Conservation (phyloP, 2,888 invertebrate species). For the Lasius platythorax region DNA sequence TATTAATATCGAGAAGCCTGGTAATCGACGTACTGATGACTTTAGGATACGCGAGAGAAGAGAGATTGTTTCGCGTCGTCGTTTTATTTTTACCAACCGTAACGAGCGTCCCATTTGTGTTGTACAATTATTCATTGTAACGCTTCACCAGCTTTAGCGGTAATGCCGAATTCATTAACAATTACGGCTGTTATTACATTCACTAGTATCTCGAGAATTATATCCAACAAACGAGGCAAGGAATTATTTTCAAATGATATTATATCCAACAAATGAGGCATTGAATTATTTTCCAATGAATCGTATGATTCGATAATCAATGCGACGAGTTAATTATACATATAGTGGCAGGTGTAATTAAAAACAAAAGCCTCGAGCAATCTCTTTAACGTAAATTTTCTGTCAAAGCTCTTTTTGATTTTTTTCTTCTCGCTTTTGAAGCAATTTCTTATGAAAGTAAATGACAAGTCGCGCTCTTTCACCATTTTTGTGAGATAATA, state of each 20-base stretch:
- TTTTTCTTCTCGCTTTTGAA: background rate
- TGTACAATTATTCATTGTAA: constrained; percentile 1
- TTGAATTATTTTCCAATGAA: background rate
- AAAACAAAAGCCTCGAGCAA: background rate
- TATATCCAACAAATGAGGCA: background rate
- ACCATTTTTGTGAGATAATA: background rate
- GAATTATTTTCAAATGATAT: background rate
- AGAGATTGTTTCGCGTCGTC: background rate
- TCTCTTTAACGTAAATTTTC: background rate
- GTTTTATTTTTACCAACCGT: constrained; percentile 5
- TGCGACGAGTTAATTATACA: background rate
- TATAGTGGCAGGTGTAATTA: background rate
- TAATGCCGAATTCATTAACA: constrained; percentile 41
- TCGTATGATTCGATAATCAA: background rate
- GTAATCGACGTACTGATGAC: background rate
- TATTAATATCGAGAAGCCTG: background rate
- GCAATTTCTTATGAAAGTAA: background rate
- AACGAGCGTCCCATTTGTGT: background rate
- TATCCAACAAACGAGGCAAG: background rate
- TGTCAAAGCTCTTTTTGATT: too few species aligned
- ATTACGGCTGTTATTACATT: constrained; percentile 25
- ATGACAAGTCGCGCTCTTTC: background rate
- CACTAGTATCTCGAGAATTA: constrained; percentile 8
- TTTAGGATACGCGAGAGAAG: background rate
- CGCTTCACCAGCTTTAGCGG: background rate